A percentile compares a stretch with the other conserved stretches of the same genome.
These are phyloP conservation scores for Abrostola tripartita DNA, from an alignment of 2,888 invertebrate genomes.

Conservation along the genomic window DNA sequence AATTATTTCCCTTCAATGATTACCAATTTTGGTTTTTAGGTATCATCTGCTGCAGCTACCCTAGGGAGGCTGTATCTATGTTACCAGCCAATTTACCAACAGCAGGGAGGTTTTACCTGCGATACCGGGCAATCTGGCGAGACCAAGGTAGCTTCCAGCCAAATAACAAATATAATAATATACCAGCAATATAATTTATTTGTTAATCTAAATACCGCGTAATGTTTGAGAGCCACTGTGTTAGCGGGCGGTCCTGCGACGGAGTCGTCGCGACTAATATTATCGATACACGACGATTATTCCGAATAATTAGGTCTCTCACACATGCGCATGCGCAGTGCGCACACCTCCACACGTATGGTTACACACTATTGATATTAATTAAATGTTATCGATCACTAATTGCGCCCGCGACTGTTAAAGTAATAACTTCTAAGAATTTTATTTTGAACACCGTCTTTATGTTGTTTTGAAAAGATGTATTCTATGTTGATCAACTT, in stretches of 20 bases:
- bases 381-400: conserved; percentile 12
- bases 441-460: background rate
- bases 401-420: background rate
- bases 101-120: too few species aligned
- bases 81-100: too few species aligned
- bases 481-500: background rate
- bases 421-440: background rate
- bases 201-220: background rate
- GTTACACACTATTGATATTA: conserved; percentile 41
- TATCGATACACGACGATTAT: conserved; percentile 86
- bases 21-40: too few species aligned
- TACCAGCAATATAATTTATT: too few species aligned
- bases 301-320: conserved; percentile 84
- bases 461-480: background rate
- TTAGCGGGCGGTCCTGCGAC: conserved; percentile 83
- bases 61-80: too few species aligned
- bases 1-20: too few species aligned
- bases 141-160: too few species aligned
- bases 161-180: too few species aligned
- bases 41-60: too few species aligned
- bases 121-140: too few species aligned
- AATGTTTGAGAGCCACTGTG: conserved; percentile 72
- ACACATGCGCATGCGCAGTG: conserved; percentile 57
- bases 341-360: conserved; percentile 14
- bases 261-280: conserved; percentile 77